Evolutionary conservation across 2,797 vertebrate genomes (phyloP), one percentile per base, ranked within the genome.

Genomic region (Iguana delicatissima): DNA sequence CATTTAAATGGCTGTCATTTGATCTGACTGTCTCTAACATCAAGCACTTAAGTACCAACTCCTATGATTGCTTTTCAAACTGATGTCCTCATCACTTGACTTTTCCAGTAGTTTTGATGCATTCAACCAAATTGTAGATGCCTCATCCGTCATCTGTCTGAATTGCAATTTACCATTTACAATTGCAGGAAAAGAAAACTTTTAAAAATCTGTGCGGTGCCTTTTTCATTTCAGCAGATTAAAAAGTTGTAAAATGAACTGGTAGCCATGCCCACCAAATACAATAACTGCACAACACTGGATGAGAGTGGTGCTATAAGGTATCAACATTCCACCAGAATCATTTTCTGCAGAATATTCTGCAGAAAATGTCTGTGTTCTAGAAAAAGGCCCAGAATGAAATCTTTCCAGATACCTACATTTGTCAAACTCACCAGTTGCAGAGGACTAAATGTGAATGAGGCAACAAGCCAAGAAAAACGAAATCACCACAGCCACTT

Each of bases 11-110:
- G 16, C 46, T 22, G 20, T 77, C 90, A 86, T 92, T 88, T 94
- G 91, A 59, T 89, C 69, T 74, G 81, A 83, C 86, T 20, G 35
- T 14, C 38, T 91, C 52, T 89, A 88, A 80, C 85, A 90, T 81
- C 13, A 14, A 79, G 0, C 32, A 77, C 52, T 84, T 84, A 59
- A 82, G 57, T 59, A 52, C 22, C 69, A 82, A 81, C 55, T 22
- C 18, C 57, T 16, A 89, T 13, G 72, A 64, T 14, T 29, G 20
- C 4, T 22, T 64, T 89, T 62, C 42, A 84, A 42, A 84, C 18
- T 77, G 42, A 35, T 76, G 2, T 64, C 57, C 77, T 77, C 22
- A 52, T 67, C 14, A 67, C 24, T 38, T 79, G 57, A 67, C 57
- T 77, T 89, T 42, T 77, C 42, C 38, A 52, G 32, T 35, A 73